Evolutionary conservation across 2,797 vertebrate genomes (phyloP), one percentile per base, ranked within the genome.

Genomic region (Valencia hispanica): DNA sequence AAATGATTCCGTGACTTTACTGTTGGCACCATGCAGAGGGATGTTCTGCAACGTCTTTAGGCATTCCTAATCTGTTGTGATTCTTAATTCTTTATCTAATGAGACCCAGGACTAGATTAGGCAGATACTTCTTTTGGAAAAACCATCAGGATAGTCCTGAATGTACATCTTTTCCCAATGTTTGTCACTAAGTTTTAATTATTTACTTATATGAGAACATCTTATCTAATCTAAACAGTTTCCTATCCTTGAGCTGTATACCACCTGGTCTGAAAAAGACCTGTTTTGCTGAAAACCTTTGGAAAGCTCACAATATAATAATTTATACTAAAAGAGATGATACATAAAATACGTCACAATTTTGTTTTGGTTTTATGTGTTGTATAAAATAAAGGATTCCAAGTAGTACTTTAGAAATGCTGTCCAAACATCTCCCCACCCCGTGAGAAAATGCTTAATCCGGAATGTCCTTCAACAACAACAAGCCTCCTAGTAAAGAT

Each of bases 361-460:
- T 41, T n/a, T 41, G 39, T 6, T 25, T 41, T 65, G 34, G 20
- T 10, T 27, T 55, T n/a, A 53, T 27, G 10, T 14, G 12, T n/a
- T 17, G 12, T 9, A 2, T 34, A 32, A 68, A 55, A 55, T n/a
- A n/a, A 84, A n/a, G 41, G 63, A 50, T 87, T 83, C 78, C 50
- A 76, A 72, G 79, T 80, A 84, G 68, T 55, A 22, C 47, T 39
- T 81, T 57, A 77, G 59, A 84, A 55, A 69, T 53, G 51, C 51
- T 50, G 71, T 79, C 32, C 22, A 78, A 72, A 55, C 63, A 63
- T 73, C 45, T 25, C 57, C 65, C 78, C 36, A 8, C 81, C 78
- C 18, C 20, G 18, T 79, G 82, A 71, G 61, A 68, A 70, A 27
- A 78, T 47, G 10, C 14, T 30, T 89, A 89, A 91, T 90, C 86